phyloP scores from a whole-genome alignment of 2,797 vertebrate species.

The Tiaroga cobitis region DNA sequence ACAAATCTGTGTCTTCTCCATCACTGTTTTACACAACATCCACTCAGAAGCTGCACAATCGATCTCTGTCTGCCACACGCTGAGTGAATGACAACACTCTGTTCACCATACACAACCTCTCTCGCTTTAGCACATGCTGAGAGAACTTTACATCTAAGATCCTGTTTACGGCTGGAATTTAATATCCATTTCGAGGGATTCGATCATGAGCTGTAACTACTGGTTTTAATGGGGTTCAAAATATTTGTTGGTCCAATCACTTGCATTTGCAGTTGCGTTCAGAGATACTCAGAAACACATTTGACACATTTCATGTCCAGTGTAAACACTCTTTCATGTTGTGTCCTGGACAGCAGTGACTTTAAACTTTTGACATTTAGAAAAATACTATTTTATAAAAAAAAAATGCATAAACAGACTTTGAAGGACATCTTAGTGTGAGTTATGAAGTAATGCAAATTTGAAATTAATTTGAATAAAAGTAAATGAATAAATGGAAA shows the following conservation, averaged over 20 bases:
- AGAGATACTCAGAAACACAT: not conserved
- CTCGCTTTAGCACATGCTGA: not conserved
- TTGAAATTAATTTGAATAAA: not conserved
- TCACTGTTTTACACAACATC: constrained; percentile 11
- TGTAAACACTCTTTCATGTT: not conserved
- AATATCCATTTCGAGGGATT: not conserved
- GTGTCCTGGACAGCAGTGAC: not conserved
- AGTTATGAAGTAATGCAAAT: not conserved
- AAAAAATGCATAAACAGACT: not conserved
- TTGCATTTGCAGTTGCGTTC: not conserved
- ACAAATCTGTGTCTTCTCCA: constrained; percentile 20
- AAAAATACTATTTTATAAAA: not conserved
- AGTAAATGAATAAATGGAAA: not conserved
- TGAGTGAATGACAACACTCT: not conserved
- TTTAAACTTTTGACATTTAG: not conserved
- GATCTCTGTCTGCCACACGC: constrained; percentile 19
- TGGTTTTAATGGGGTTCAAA: not conserved
- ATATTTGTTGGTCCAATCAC: not conserved
- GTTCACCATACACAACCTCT: not conserved
- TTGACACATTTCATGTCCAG: not conserved
- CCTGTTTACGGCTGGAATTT: not conserved
- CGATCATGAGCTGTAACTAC: not conserved
- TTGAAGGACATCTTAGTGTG: not conserved
- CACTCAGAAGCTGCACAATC: not conserved
- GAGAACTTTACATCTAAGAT: not conserved